These are phyloP conservation scores for Rhopalosiphum padi DNA, from an alignment of 1,140 invertebrate genomes.

Conservation along the genomic window DNA sequence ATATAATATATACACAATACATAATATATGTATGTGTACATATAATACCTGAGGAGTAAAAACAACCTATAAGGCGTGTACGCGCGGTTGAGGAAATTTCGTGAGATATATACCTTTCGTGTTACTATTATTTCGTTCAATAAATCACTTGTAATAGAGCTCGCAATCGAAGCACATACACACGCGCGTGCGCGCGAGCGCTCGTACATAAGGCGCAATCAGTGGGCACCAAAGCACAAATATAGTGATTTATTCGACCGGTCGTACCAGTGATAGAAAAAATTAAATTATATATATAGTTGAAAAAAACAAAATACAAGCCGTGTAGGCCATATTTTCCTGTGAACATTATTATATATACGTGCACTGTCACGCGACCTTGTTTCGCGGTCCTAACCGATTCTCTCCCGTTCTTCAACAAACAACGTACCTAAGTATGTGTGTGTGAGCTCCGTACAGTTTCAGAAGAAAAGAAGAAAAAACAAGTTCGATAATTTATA, in stretches of 20 bases:
- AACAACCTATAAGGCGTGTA: conserved; percentile 49
- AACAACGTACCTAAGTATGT: background rate
- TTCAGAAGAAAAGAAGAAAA: conserved; percentile 27
- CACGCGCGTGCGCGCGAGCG: background rate
- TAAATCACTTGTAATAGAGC: conserved; percentile 56
- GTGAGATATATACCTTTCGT: conserved; percentile 50
- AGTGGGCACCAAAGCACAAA: conserved; percentile 48
- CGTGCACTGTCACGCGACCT: conserved; percentile 41
- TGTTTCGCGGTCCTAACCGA: conserved; percentile 55
- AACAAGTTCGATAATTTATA: conserved; percentile 55
- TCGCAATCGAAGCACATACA: conserved; percentile 27
- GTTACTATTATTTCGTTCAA: conserved; percentile 57
- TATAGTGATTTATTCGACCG: conserved; percentile 57
- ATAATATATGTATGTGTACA: conserved; percentile 27
- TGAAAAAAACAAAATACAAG: conserved; percentile 26
- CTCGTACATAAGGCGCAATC: conserved; percentile 33
- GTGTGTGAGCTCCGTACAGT: background rate
- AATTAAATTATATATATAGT: conserved; percentile 13
- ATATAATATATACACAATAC: background rate
- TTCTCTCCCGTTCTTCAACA: conserved; percentile 37
- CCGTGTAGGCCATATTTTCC: conserved; percentile 28
- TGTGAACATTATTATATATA: conserved; percentile 46
- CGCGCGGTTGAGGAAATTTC: conserved; percentile 12
- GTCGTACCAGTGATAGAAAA: conserved; percentile 35
- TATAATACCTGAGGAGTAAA: background rate